phyloP scores from a whole-genome alignment of 2,113 vertebrate genomes.

The Vidua macroura region DNA sequence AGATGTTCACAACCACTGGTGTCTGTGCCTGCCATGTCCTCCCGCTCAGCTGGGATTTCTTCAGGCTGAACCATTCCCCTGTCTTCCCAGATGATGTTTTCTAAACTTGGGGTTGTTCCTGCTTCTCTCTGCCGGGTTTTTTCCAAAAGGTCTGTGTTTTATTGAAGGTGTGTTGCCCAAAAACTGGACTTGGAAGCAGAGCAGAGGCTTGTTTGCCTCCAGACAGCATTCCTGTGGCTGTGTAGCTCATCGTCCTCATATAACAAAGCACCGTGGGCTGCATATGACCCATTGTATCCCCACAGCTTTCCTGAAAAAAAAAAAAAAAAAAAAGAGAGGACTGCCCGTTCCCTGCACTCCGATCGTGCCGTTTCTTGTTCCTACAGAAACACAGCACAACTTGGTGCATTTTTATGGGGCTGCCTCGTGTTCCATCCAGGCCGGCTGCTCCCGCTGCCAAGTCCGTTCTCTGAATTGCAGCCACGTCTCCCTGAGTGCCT shows the following conservation, averaged over 20 bases:
- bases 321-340: not conserved
- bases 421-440: not conserved
- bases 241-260: not conserved
- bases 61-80: not conserved
- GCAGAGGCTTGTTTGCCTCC: not conserved
- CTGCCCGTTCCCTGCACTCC: conserved; percentile 30
- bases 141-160: not conserved
- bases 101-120: not conserved
- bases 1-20: not conserved
- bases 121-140: rapidly evolving
- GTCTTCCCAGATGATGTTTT: not conserved
- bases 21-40: not conserved
- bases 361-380: not conserved
- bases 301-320: not conserved
- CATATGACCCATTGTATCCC: not conserved
- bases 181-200: not conserved
- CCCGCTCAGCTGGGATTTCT: not conserved
- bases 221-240: not conserved
- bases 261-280: not conserved
- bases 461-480: conserved; percentile 18
- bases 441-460: not conserved
- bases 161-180: not conserved
- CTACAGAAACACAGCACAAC: not conserved
- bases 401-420: not conserved
- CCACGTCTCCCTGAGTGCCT: not conserved